A percentile compares a stretch with the other conserved stretches of the same genome.
Evolutionary conservation across 1,140 invertebrate species (phyloP).

Genomic region (Trichonephila inaurata): DNA sequence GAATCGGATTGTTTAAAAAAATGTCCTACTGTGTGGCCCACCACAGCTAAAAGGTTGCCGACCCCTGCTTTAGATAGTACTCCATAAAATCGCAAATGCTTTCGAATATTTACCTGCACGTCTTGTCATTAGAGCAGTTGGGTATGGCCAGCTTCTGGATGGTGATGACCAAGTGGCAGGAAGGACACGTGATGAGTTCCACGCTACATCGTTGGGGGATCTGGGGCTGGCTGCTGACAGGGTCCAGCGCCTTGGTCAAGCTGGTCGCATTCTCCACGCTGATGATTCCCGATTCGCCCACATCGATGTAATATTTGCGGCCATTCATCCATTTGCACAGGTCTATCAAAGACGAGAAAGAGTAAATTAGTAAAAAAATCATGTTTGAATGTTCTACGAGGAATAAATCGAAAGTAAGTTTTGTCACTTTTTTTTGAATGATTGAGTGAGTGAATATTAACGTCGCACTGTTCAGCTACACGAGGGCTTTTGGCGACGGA

Average conservation of each 20-base stretch:
- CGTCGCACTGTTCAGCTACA: no score
- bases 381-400: no score
- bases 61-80: slow-evolving; percentile 79
- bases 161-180: slow-evolving; percentile 85
- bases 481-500: no score
- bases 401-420: no score
- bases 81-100: slow-evolving; percentile 78
- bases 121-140: slow-evolving; percentile 76
- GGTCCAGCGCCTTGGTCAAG: neutral
- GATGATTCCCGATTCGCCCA: slow-evolving; percentile 75
- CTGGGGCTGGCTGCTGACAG: slow-evolving; percentile 14
- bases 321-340: slow-evolving; percentile 77
- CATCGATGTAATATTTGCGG: slow-evolving; percentile 76
- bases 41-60: no score
- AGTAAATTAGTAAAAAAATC: no score
- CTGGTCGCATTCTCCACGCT: slow-evolving; percentile 73
- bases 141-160: slow-evolving; percentile 82
- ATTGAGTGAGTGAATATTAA: no score
- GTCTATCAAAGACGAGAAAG: slow-evolving; percentile 19
- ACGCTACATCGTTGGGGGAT: slow-evolving; percentile 82
- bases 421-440: no score
- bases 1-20: no score
- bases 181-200: slow-evolving; percentile 87
- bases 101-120: slow-evolving; percentile 64
- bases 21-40: no score